Conservation (phyloP, 2,888 invertebrate species). For the Apoderus coryli region DNA sequence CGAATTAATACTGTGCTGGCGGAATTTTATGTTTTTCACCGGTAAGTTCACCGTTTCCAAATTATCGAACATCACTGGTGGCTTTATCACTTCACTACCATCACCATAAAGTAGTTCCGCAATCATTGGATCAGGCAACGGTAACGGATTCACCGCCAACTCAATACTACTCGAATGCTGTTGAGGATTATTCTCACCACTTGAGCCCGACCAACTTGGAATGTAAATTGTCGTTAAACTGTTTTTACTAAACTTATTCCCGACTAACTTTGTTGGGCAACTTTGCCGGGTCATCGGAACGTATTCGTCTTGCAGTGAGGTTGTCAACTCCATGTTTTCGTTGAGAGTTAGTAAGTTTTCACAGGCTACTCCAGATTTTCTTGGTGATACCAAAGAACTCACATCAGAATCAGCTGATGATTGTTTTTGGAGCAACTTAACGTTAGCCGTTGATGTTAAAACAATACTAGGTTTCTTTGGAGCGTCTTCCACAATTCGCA, state of each 20-base stretch:
- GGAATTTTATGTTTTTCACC: conserved; percentile 27
- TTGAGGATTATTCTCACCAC: no score
- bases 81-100: conserved; percentile 31
- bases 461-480: conserved; percentile 28
- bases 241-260: conserved; percentile 19
- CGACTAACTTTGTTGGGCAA: conserved; percentile 14
- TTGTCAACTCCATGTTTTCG: conserved; percentile 41
- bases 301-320: conserved; percentile 22
- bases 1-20: conserved; percentile 43
- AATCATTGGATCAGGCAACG: conserved; percentile 38
- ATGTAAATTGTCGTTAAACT: neutral
- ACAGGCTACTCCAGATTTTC: conserved; percentile 44
- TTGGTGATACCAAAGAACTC: conserved; percentile 42
- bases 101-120: conserved; percentile 38
- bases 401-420: conserved; percentile 43
- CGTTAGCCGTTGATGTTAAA: conserved; percentile 36
- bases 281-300: conserved; percentile 22
- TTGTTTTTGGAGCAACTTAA: conserved; percentile 30
- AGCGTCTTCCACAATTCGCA: conserved; percentile 16
- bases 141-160: conserved; percentile 35
- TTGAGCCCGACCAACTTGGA: conserved; percentile 15
- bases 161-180: conserved; percentile 44
- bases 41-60: conserved; percentile 20
- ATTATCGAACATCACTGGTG: conserved; percentile 43
- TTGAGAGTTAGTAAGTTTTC: conserved; percentile 53